phyloP scores from a whole-genome alignment of 1,140 invertebrate species.

The Apis laboriosa region DNA sequence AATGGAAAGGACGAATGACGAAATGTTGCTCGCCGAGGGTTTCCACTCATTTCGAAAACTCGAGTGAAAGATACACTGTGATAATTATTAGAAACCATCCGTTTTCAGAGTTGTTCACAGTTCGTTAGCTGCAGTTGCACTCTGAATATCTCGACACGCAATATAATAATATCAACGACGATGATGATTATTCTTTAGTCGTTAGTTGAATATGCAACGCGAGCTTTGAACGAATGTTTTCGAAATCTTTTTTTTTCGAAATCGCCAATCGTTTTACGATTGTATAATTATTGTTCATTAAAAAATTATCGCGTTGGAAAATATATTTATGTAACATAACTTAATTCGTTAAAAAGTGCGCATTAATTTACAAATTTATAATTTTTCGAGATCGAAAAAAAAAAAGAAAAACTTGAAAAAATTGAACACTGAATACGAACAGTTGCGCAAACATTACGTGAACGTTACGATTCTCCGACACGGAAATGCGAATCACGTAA shows the following conservation, averaged over 20 bases:
- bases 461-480: not conserved
- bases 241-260: not conserved
- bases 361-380: no score
- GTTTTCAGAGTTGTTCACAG: constrained; percentile 53
- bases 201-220: not conserved
- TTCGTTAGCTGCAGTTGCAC: constrained; percentile 70
- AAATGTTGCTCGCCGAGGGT: not conserved
- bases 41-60: not conserved
- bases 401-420: not conserved
- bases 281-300: no score
- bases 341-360: no score
- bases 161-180: constrained; percentile 19
- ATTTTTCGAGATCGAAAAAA: not conserved
- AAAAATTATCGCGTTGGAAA: no score
- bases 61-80: not conserved
- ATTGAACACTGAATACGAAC: not conserved
- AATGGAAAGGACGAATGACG: not conserved
- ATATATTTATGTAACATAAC: no score
- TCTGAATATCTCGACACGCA: constrained; percentile 65
- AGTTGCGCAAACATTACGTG: not conserved
- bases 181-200: not conserved
- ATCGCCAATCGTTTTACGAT: no score
- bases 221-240: not conserved
- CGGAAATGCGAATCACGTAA: not conserved
- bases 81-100: constrained; percentile 61